These are phyloP conservation scores for Callipepla californica DNA, from an alignment of 2,113 vertebrate species.

Conservation along the genomic window DNA sequence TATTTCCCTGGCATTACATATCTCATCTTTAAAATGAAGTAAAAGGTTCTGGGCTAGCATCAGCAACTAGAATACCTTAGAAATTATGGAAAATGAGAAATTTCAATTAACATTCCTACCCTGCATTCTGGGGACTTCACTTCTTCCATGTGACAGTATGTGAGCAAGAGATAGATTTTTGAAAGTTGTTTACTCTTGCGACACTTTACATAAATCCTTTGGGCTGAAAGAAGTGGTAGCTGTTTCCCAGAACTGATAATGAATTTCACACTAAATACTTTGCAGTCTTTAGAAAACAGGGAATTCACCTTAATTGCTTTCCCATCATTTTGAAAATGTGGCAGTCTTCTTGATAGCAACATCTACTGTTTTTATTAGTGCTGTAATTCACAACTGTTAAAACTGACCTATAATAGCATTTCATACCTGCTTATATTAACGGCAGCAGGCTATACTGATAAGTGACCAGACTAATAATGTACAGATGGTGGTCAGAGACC, in stretches of 20 bases:
- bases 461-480: neutral
- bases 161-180: neutral
- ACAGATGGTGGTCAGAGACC: conserved; percentile 33
- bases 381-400: neutral
- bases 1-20: neutral
- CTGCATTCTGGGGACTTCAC: neutral
- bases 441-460: neutral
- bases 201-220: neutral
- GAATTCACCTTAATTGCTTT: conserved; percentile 33
- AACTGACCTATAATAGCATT: neutral
- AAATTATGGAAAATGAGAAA: conserved; percentile 13
- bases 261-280: conserved; percentile 42
- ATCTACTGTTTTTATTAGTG: neutral
- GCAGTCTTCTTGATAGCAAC: neutral
- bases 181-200: conserved; percentile 41
- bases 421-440: neutral
- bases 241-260: conserved; percentile 14
- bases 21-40: neutral
- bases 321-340: neutral
- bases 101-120: neutral
- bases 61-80: neutral
- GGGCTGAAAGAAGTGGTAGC: neutral
- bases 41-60: neutral
- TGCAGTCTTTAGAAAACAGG: conserved; percentile 15
- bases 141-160: neutral